Evolutionary conservation across 2,113 vertebrate genomes (phyloP).

Genomic region (Python bivittatus): DNA sequence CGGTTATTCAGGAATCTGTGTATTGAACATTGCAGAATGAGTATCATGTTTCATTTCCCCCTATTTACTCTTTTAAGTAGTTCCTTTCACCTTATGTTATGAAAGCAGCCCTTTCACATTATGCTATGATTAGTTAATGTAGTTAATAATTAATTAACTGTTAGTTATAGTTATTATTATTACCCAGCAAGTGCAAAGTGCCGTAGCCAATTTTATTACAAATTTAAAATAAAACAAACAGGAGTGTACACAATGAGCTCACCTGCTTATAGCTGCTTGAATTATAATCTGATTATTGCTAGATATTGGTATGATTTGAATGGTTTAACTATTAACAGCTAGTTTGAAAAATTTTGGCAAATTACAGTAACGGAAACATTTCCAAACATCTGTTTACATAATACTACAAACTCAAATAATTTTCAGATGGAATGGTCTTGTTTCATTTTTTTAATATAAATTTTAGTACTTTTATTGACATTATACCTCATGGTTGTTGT

Average conservation of each 20-base stretch:
- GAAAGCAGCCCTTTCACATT: background rate
- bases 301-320: background rate
- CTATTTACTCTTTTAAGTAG: background rate
- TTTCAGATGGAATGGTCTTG: background rate
- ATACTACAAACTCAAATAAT: background rate
- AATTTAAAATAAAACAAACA: background rate
- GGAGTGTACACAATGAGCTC: background rate
- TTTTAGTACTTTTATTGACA: background rate
- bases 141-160: background rate
- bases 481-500: background rate
- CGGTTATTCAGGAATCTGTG: background rate
- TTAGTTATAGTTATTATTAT: background rate
- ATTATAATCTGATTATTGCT: background rate
- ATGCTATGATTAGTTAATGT: background rate
- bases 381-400: background rate
- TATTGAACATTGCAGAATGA: background rate
- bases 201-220: background rate
- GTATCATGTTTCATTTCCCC: background rate
- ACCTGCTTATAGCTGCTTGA: background rate
- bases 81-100: no score
- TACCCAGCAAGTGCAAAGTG: background rate
- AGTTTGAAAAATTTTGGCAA: background rate
- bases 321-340: background rate
- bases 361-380: background rate
- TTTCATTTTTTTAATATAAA: background rate